Evolutionary conservation across 2,797 vertebrate species (phyloP).

Genomic region (Alfaro cultratus): DNA sequence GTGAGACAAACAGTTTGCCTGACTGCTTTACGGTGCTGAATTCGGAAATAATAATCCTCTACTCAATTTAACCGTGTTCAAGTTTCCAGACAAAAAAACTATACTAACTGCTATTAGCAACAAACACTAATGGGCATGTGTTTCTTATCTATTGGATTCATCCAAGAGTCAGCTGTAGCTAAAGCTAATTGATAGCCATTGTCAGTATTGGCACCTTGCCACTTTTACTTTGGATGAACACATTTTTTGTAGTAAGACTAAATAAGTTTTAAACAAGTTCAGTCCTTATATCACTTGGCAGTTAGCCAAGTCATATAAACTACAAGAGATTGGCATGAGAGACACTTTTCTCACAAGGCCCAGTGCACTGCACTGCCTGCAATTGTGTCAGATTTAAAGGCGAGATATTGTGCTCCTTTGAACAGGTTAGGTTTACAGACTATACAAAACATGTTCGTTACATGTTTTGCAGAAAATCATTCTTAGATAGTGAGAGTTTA

Average conservation of each 20-base stretch:
- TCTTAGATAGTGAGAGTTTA: no score
- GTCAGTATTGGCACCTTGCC: background rate
- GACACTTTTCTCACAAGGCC: background rate
- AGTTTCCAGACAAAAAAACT: background rate
- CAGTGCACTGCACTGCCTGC: background rate
- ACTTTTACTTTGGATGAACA: background rate
- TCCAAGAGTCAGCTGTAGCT: no score
- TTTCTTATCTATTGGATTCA: background rate
- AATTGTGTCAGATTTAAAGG: background rate
- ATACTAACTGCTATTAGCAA: no score
- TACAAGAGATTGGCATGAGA: background rate
- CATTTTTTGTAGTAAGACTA: background rate
- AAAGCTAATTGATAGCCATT: background rate
- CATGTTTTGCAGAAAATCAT: no score
- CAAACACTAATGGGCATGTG: background rate
- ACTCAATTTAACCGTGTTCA: background rate
- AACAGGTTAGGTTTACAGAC: no score
- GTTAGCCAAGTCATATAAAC: background rate
- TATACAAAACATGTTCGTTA: no score
- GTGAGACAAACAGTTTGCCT: background rate
- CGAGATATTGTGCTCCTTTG: no score
- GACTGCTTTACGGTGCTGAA: background rate
- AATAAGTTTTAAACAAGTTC: background rate
- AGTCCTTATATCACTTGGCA: background rate
- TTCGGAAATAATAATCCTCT: background rate